Percentiles rank a stretch among this genome's conserved stretches.
Conservation (phyloP, 1,140 invertebrate genomes). For the Eulimnadia texana region DNA sequence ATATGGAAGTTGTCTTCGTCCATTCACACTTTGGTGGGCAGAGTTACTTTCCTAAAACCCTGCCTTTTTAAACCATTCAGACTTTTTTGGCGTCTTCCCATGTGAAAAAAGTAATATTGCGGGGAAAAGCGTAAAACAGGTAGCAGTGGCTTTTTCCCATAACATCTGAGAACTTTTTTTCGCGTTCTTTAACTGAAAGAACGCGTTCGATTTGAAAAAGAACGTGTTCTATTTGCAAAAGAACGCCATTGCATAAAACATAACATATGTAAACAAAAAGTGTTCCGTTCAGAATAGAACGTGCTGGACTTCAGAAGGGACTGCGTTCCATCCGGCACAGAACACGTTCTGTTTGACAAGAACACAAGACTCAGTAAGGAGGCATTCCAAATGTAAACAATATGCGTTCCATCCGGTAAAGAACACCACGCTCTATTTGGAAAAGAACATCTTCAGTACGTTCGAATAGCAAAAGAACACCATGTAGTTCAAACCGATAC, state of each 20-base stretch:
- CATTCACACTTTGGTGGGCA: too few relatives aligned
- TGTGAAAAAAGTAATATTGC: background rate
- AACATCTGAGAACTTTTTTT: background rate
- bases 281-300: background rate
- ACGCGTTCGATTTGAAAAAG: background rate
- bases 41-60: background rate
- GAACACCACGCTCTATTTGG: too few relatives aligned
- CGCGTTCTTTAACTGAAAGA: too few relatives aligned
- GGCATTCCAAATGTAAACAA: too few relatives aligned
- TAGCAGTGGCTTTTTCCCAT: background rate
- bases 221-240: too few relatives aligned
- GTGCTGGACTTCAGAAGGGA: background rate
- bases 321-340: background rate
- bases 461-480: too few relatives aligned
- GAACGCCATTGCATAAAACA: background rate
- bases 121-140: background rate
- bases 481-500: too few relatives aligned
- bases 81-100: background rate
- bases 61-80: background rate
- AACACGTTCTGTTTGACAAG: background rate
- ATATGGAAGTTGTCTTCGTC: too few relatives aligned
- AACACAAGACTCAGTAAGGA: too few relatives aligned
- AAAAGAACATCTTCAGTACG: too few relatives aligned
- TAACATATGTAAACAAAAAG: background rate
- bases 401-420: too few relatives aligned